A percentile compares a stretch with the other conserved stretches of the same genome.
Conservation (phyloP, 2,797 vertebrate genomes). For the Macroramphosus scolopax region DNA sequence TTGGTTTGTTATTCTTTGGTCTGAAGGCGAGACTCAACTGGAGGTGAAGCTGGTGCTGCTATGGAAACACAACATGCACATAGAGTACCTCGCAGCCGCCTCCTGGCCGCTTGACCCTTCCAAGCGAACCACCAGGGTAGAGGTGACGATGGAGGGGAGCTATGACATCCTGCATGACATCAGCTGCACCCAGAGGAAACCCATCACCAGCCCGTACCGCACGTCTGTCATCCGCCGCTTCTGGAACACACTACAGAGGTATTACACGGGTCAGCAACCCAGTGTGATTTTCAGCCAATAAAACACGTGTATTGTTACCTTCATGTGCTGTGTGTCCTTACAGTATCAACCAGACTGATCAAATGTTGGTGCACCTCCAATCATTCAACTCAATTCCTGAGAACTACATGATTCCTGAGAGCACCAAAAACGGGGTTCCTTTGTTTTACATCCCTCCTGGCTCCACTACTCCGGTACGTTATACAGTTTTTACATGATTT, state of each 20-base stretch:
- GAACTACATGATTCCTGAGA: conserved; percentile 96
- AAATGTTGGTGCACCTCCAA: conserved; percentile 97
- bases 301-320: background rate
- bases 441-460: conserved; percentile 98
- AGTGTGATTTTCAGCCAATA: background rate
- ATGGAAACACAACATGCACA: conserved; percentile 99
- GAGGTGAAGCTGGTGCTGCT: conserved; percentile 94
- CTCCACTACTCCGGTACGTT: conserved; percentile 89
- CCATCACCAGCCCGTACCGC: conserved; percentile 94
- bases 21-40: conserved; percentile 87
- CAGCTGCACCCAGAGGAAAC: conserved; percentile 95
- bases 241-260: conserved; percentile 99
- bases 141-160: conserved; percentile 98
- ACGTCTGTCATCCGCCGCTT: conserved; percentile 96
- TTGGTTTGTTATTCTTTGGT: too few relatives aligned
- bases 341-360: conserved; percentile 97
- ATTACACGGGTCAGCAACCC: background rate
- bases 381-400: conserved; percentile 95
- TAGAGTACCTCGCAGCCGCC: conserved; percentile 90
- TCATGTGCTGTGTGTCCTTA: conserved; percentile 15
- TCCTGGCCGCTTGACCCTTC: conserved; percentile 88
- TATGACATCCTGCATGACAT: conserved; percentile 98
- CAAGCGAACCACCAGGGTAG: conserved; percentile 89
- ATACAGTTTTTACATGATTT: background rate
- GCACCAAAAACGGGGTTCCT: conserved; percentile 96